phyloP scores from a whole-genome alignment of 2,797 vertebrate species.

The Graptemys geographica region DNA sequence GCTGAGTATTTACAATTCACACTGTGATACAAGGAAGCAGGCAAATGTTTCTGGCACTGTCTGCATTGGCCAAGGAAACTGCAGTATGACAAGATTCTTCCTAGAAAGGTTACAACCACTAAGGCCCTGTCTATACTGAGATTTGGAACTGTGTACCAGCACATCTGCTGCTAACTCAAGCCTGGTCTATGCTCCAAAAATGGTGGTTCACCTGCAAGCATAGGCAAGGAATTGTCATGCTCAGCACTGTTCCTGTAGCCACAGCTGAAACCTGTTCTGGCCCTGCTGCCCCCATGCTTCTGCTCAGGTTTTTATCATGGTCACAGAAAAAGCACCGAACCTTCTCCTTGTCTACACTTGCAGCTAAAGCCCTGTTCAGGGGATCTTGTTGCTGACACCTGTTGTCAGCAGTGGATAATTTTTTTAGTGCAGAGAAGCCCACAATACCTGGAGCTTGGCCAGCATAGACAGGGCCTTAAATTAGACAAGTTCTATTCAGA shows the following conservation, averaged over 20 bases:
- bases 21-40: neutral
- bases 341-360: conserved; percentile 52
- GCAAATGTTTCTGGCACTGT: neutral
- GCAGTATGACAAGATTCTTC: neutral
- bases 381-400: conserved; percentile 65
- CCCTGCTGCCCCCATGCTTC: neutral
- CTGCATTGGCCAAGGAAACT: neutral
- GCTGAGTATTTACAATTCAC: neutral
- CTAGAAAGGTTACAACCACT: neutral
- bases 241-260: neutral
- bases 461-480: conserved; percentile 54
- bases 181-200: conserved; percentile 22
- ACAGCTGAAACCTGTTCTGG: neutral
- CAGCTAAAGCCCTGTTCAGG: conserved; percentile 11
- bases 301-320: neutral
- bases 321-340: neutral
- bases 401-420: conserved; percentile 68
- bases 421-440: conserved; percentile 54
- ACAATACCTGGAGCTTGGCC: conserved; percentile 47
- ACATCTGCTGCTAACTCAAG: neutral
- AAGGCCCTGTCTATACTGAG: neutral
- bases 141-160: neutral
- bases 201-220: neutral
- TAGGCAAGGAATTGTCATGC: neutral
- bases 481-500: conserved; percentile 70